Conservation (phyloP, 2,797 vertebrate species). For the Kryptolebias ocellatus region DNA sequence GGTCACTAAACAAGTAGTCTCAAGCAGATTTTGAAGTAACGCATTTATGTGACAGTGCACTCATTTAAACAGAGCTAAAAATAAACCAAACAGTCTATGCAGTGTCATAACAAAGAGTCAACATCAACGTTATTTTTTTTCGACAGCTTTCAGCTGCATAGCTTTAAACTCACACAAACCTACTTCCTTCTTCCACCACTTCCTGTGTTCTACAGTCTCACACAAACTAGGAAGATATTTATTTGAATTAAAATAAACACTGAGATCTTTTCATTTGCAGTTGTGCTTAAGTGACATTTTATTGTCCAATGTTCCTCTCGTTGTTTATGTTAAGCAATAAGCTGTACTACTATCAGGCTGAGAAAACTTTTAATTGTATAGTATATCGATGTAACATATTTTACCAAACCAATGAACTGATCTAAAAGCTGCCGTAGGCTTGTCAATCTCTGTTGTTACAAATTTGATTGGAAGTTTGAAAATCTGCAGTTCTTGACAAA, state of each 20-base stretch:
- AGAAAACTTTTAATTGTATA: not conserved
- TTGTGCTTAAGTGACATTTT: not conserved
- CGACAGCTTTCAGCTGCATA: not conserved
- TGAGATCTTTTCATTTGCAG: not conserved
- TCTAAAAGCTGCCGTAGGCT: not conserved
- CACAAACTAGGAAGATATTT: conserved; percentile 33
- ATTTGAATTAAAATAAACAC: conserved; percentile 14
- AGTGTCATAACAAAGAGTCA: not conserved
- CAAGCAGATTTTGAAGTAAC: not conserved
- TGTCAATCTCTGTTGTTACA: not conserved
- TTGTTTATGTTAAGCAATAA: not conserved
- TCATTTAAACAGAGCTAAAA: conserved; percentile 2
- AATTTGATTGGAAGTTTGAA: conserved; percentile 7
- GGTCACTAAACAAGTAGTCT: too few species aligned
- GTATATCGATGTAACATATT: not conserved
- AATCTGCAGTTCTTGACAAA: conserved; percentile 12
- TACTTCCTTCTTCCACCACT: conserved; percentile 69
- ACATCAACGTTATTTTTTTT: not conserved
- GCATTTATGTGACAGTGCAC: not conserved
- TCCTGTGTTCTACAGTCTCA: conserved; percentile 72
- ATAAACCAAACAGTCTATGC: not conserved
- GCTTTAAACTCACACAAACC: conserved; percentile 33
- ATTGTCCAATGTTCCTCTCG: not conserved
- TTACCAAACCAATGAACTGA: conserved; percentile 6
- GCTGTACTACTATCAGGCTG: not conserved